phyloP scores from a whole-genome alignment of 1,140 invertebrate genomes.

The Diuraphis noxia region DNA sequence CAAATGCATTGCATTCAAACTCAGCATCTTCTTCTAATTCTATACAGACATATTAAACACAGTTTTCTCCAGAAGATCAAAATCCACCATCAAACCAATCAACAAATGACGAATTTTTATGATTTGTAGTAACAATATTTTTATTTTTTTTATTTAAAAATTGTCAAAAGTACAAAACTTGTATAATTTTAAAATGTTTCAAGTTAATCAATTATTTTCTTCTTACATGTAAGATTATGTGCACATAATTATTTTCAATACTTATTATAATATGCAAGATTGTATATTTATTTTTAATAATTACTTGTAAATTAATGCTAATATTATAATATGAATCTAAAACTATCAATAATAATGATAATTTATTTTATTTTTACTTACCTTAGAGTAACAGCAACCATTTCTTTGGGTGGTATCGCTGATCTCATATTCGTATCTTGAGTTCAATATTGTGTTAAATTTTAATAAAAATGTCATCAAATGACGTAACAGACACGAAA shows the following conservation, averaged over 20 bases:
- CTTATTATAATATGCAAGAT: background rate
- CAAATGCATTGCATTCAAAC: background rate
- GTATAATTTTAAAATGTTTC: background rate
- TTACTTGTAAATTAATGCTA: background rate
- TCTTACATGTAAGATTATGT: background rate
- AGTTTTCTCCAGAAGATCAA: background rate
- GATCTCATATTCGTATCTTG: constrained; percentile 59
- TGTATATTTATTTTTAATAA: background rate
- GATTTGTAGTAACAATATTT: background rate
- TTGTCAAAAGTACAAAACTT: background rate
- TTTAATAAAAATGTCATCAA: constrained; percentile 12
- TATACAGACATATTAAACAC: background rate
- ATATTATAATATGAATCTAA: background rate
- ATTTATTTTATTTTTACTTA: constrained; percentile 52
- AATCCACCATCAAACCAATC: background rate
- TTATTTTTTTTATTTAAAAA: background rate
- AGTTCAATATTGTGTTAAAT: background rate
- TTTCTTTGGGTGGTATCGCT: constrained; percentile 59
- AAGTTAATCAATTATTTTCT: background rate
- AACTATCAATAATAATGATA: constrained; percentile 23
- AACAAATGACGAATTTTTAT: background rate
- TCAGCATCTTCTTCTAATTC: background rate
- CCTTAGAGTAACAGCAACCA: constrained; percentile 59
- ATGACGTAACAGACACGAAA: background rate
- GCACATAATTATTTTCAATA: background rate